Conservation (phyloP, 2,113 vertebrate species). For the Festucalex cinctus region DNA sequence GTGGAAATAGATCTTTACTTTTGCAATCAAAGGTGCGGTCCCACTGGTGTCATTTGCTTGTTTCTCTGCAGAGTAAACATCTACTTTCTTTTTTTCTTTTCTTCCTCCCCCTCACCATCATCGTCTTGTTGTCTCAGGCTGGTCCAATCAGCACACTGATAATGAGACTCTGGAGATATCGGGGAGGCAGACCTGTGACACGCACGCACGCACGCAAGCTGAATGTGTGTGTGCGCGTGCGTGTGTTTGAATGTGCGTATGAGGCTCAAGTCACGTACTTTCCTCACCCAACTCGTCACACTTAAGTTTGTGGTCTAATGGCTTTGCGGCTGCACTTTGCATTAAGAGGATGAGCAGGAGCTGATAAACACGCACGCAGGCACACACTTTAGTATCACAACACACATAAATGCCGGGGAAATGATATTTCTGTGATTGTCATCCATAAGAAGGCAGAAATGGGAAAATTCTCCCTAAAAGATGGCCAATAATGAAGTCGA, state of each 20-base stretch:
- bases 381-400: conserved; percentile 4
- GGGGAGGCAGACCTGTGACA: conserved; percentile 4
- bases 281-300: conserved; percentile 20
- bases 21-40: conserved; percentile 20
- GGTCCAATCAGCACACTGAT: conserved; percentile 20
- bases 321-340: conserved; percentile 35
- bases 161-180: conserved; percentile 59
- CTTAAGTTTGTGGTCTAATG: conserved; percentile 29
- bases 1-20: conserved; percentile 22
- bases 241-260: conserved; percentile 2
- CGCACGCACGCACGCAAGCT: background rate
- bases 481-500: too few relatives aligned
- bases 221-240: conserved; percentile 9
- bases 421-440: conserved; percentile 13
- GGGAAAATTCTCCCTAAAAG: background rate
- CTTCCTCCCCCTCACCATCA: background rate
- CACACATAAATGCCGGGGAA: background rate
- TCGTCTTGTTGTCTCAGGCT: conserved; percentile 3
- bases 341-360: conserved; percentile 23
- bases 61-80: conserved; percentile 39
- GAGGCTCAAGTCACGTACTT: conserved; percentile 3
- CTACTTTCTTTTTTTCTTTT: conserved; percentile 13
- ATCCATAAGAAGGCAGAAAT: conserved; percentile 25
- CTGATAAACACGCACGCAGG: conserved; percentile 30
- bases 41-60: conserved; percentile 33